Conservation (phyloP, 2,113 vertebrate species). For the Chinchilla lanigera region DNA sequence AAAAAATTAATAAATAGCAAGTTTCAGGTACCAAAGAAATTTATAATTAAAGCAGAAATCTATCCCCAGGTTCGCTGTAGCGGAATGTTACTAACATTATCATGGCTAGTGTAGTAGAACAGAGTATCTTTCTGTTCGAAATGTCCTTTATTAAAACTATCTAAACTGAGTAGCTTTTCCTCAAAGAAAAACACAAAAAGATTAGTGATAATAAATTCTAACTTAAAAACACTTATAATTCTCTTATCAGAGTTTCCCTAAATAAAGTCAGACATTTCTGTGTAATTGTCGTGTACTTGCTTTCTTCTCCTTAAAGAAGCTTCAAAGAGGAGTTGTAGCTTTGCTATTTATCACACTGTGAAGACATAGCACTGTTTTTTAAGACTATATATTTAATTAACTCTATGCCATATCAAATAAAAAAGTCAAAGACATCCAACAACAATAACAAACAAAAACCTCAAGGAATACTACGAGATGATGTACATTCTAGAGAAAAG, state of each 20-base stretch:
- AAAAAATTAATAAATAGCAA: conserved; percentile 21
- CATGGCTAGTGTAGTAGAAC: neutral
- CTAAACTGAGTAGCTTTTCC: neutral
- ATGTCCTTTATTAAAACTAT: neutral
- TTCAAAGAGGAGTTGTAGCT: neutral
- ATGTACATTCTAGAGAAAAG: neutral
- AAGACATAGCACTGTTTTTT: neutral
- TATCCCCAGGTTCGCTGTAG: neutral
- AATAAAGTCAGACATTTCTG: neutral
- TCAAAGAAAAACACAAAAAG: conserved; percentile 29
- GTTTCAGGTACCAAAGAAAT: neutral
- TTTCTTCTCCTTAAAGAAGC: neutral
- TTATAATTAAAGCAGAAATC: conserved; percentile 2
- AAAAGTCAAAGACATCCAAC: neutral
- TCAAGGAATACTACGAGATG: neutral
- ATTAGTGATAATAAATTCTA: conserved; percentile 2
- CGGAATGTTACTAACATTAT: neutral
- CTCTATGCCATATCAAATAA: neutral
- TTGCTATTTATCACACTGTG: neutral
- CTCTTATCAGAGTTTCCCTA: neutral
- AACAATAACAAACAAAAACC: conserved; percentile 9
- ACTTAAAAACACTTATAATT: neutral
- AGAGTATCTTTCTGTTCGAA: neutral
- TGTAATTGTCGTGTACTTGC: neutral
- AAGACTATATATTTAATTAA: neutral